Base-by-base conservation (phyloP, 2,113 vertebrate species). In the Bubo bubo region DNA sequence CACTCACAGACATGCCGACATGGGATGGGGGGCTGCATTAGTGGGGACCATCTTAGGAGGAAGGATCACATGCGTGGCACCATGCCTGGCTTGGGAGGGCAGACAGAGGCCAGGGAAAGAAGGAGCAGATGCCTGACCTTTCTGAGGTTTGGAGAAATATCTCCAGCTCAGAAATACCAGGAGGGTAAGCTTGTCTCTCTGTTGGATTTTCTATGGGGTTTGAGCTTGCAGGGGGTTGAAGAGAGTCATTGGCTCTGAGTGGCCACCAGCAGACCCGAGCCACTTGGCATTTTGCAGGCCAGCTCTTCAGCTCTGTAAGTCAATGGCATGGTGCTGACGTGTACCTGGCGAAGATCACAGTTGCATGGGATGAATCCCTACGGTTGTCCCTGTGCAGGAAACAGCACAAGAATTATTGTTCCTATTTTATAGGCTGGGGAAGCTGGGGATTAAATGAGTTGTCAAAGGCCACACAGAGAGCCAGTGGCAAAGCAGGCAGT, bases 381-480 rank as follows among this genome's bases (percentile, higher is more conserved):
- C 35, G 21, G 52, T 43, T 35, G 16, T 71, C 76, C 43, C 50
- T 3, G 28, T 7, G 34, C 7, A 59, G 90, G 75, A 83, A 95
- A 66, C 32, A 14, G 26, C 4, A 2, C 13, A 30, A 43, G 80
- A 88, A 60, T 90, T 95, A 76, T 26, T 70, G 52, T 27, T 68
- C 8, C 62, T 49, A 0, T n/a, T 93, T 93, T 88, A 87, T 45
- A 41, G 43, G 32, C 34, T 87, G 27, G 76, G 91, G 87, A 95
- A 97, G 45, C 62, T 1, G 3, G 34, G 64, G 86, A 96, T 96
- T 95, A 87, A 94, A 84, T 21, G 80, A 91, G 66, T 93, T 96
- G 76, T 79, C 37, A 39, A 82, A 91, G 93, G 88, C 90, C 93
- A 90, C 94, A 87, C 83, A 95, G 83, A 47, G 60, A 95, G 91